phyloP scores from a whole-genome alignment of 2,113 vertebrate species.

The Gambusia holbrooki region DNA sequence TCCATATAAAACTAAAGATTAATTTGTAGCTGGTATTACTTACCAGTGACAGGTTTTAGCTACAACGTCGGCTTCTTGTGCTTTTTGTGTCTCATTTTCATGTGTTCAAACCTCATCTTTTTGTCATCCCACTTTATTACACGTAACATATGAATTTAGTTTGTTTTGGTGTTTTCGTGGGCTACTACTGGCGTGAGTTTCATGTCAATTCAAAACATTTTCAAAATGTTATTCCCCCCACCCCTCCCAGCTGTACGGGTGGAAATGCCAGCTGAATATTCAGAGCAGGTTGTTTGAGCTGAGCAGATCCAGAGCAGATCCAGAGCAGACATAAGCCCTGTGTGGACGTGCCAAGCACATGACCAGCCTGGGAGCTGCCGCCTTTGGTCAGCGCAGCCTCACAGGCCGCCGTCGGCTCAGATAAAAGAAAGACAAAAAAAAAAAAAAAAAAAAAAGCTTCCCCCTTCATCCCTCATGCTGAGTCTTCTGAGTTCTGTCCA shows the following conservation, averaged over 20 bases:
- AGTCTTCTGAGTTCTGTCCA: conserved; percentile 28
- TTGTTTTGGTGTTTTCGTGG: not conserved
- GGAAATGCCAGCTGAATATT: not conserved
- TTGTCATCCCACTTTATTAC: too few relatives aligned
- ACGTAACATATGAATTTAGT: not conserved
- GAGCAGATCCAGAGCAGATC: conserved; percentile 3
- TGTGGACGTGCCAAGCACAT: conserved; percentile 39
- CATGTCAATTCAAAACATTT: not conserved
- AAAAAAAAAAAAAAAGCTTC: conserved; percentile 44
- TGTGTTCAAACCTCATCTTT: too few relatives aligned
- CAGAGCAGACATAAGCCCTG: not conserved
- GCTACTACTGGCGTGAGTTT: not conserved
- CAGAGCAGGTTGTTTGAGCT: not conserved
- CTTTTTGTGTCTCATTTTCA: too few relatives aligned
- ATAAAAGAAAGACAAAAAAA: conserved; percentile 21
- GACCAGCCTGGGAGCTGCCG: conserved; percentile 26
- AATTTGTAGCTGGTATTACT: too few relatives aligned
- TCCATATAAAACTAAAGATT: too few relatives aligned
- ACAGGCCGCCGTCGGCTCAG: conserved; percentile 23
- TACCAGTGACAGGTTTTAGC: too few relatives aligned
- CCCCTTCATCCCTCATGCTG: conserved; percentile 27
- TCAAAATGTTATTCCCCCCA: too few relatives aligned
- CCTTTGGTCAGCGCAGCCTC: conserved; percentile 39
- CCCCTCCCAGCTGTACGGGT: too few relatives aligned
- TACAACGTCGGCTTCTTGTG: too few relatives aligned